phyloP scores from a whole-genome alignment of 2,888 invertebrate species.

The Graphium colonna region DNA sequence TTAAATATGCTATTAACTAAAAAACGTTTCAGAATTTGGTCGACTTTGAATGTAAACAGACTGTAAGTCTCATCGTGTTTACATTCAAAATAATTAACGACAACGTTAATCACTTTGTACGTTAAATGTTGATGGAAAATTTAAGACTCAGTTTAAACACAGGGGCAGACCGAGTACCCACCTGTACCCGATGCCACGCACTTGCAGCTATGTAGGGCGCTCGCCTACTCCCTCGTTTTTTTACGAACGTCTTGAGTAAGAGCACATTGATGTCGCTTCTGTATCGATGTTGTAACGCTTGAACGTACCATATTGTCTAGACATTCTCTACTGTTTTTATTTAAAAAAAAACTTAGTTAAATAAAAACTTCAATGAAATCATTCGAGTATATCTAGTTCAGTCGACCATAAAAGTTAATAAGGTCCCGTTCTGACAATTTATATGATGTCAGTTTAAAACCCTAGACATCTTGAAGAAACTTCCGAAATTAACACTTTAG shows the following conservation, averaged over 20 bases:
- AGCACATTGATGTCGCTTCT: conserved; percentile 44
- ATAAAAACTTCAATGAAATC: too few species aligned
- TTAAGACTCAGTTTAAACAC: conserved; percentile 40
- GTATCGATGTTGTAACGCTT: conserved; percentile 29
- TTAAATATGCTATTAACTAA: too few species aligned
- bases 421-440: too few species aligned
- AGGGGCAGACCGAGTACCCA: conserved; percentile 72
- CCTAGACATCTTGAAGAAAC: too few species aligned
- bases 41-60: neutral
- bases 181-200: conserved; percentile 64
- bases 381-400: too few species aligned
- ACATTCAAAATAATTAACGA: too few species aligned
- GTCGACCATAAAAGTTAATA: too few species aligned
- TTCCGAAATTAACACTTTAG: too few species aligned
- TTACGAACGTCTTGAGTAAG: conserved; percentile 74
- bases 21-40: neutral
- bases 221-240: conserved; percentile 75
- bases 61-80: neutral
- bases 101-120: too few species aligned
- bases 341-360: too few species aligned
- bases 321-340: neutral
- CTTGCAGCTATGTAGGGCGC: conserved; percentile 68
- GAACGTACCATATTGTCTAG: conserved; percentile 27
- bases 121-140: too few species aligned
- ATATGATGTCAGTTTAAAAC: too few species aligned